Base-by-base conservation (phyloP, 2,888 invertebrate species). In the Thereva nobilitata region DNA sequence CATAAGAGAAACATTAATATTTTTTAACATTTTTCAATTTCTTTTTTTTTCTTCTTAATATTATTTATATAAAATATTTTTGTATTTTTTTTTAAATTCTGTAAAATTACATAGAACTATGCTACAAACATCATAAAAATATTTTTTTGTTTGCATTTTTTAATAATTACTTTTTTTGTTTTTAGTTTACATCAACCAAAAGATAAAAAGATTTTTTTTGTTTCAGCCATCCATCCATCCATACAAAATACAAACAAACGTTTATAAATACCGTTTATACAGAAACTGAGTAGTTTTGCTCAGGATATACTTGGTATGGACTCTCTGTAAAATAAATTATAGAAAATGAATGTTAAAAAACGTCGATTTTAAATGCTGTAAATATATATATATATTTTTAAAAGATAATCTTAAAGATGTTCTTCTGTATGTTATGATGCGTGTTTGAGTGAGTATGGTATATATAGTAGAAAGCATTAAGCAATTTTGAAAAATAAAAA, bases 241-340 rank as follows among this genome's bases (percentile, higher is more conserved):
- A 61, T 50, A 41, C 61, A 61, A 61, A 49, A 34, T 50, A 61
- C 35, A 61, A 61, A 61, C 50, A 61, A 61, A 59, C 41, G 49
- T 61, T 61, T 23, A 23, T 23, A 23, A 23, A 23, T 23, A 23
- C 23, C 23, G 23, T 73, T 75, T 74, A 79, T 68, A 78, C 78
- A 68, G 78, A 78, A 70, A 79, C 78, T 68, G 78, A 78, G 73
- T 79, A 79, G 73, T 76, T 78, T 72, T 77, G 75, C 74, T 79
- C 78, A 63, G 77, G 74, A 73, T 77, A 78, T 66, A 76, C 74
- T 72, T 78, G 78, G 72, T 77, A 78, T 67, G 78, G 74, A 72
- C 75, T 76, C 71, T 78, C 78, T 79, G 77, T 57, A 77, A 75
- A 69, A 68, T 70, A 71, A 73, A 72, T 70, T 61, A 73, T 45